Evolutionary conservation across 2,113 vertebrate species (phyloP), one percentile per base, ranked within the genome.

Genomic region (Percopsis transmontana): DNA sequence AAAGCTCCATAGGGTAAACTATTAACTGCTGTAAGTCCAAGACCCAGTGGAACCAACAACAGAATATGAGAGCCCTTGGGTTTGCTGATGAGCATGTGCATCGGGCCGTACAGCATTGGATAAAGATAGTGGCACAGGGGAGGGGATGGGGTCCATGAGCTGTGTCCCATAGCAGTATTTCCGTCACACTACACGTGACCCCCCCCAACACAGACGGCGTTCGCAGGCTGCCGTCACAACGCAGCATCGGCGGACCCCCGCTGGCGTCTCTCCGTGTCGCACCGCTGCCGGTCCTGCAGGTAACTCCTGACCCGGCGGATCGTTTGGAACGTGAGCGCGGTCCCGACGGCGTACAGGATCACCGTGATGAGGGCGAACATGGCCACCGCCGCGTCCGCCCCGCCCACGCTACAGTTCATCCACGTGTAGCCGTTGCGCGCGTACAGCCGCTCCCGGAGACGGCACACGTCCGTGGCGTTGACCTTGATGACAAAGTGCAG

Each of bases 401-500:
- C 95, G 53, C 92, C 81, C 7, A 96, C 92, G 0, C 67, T 73
- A 0, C 96, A 97, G 88, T 76, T 94, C 94, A 95, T 94, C 83
- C 93, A 96, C 42, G 93, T 95, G 52, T 94, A 94, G 40, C 96
- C 94, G 0, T 77, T 88, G 5, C 93, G 80, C 0, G 87, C 85
- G 0, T 97, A 97, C 27, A 96, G 74, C 18, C 92, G 82, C 83
- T 93, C 92, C 0, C 95, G 92, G 66, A 15, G 51, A 72, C 52
- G 5, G 72, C 96, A 97, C 18, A 93, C 79, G 0, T 97, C 94
- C 0, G 94, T 95, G 33, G 92, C 13, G 51, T 96, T 97, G 45
- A 96, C 88, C 41, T 48, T 44, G 44, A 82, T 91, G 70, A 97
- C 77, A 0, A 96, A 94, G 67, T 96, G 90, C 59, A 97, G 80